phyloP scores from a whole-genome alignment of 2,113 vertebrate species.

The Rhipidura dahli region DNA sequence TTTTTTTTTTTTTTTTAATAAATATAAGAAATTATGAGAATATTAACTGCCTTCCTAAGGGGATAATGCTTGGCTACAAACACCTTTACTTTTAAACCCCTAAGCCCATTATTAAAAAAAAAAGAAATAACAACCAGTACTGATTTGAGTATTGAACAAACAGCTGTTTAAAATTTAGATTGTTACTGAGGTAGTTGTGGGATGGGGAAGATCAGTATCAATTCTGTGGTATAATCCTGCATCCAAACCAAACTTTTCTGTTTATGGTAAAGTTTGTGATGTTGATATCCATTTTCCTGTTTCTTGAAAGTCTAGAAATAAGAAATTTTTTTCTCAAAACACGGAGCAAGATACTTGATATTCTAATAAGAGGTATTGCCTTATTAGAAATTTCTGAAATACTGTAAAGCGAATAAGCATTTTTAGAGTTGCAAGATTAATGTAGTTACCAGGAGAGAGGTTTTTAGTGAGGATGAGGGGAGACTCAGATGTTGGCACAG shows the following conservation, averaged over 20 bases:
- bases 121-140: accelerated
- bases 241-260: not conserved
- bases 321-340: not conserved
- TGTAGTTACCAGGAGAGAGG: not conserved
- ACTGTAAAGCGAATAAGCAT: not conserved
- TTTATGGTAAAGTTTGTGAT: accelerated
- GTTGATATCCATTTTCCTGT: not conserved
- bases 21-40: not conserved
- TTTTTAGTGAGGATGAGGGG: not conserved
- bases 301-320: not conserved
- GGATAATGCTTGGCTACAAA: not conserved
- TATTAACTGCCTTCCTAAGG: not conserved
- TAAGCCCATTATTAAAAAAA: not conserved
- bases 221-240: accelerated
- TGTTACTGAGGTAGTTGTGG: not conserved
- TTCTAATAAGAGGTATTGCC: not conserved
- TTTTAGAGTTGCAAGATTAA: not conserved
- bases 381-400: not conserved
- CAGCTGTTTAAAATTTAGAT: not conserved
- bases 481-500: not conserved
- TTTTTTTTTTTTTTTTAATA: not conserved
- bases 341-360: accelerated
- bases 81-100: not conserved
- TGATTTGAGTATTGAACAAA: not conserved
- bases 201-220: not conserved